Base-by-base conservation (phyloP, 1,140 invertebrate species). In the Pseudoatta argentina region DNA sequence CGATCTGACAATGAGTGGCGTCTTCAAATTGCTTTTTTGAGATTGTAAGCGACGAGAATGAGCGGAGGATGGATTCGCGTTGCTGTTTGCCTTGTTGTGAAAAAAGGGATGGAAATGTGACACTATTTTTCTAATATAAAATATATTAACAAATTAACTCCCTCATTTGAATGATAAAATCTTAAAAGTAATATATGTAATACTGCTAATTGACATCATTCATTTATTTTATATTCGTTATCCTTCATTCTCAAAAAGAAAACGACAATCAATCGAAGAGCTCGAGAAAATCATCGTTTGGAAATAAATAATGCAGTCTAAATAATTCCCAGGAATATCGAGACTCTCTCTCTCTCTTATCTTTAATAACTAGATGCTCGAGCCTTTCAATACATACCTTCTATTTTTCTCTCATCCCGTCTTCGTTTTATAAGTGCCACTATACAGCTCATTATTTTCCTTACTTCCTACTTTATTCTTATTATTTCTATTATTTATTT, bases 281-380 rank as follows among this genome's bases (percentile, higher is more conserved):
- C 55, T 57, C 21, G 61, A 81, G 55, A 30, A 53, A 57, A 73
- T 83, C 44, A 57, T 61, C 48, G 30, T 24, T 39, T n/a, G n/a
- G 2, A 73, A 73, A 24, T 71, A 82, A 10, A 86, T 39, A 18
- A 63, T 57, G 67, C 85, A 71, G 27, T 72, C 48, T 57, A 83
- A 73, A 71, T 79, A 86, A 86, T 86, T 86, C 34, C 44, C 8
- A 18, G 18, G 7, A 86, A 83, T 61, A 39, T 21, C 64, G 77
- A 82, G 30, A 44, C 2, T 44, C 8, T 44, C 3, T 30, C 3
- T 30, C 34, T 39, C 34, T 39, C 10, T 82, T n/a, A 14, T 63
- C 77, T 73, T 83, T 44, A 86, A 79, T 79, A 86, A 86, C 21
- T 82, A 53, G 16, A 82, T 51, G 48, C 44, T 64, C 21, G 57